These are phyloP conservation scores for Ips typographus DNA, from an alignment of 1,140 invertebrate genomes.

Conservation along the genomic window DNA sequence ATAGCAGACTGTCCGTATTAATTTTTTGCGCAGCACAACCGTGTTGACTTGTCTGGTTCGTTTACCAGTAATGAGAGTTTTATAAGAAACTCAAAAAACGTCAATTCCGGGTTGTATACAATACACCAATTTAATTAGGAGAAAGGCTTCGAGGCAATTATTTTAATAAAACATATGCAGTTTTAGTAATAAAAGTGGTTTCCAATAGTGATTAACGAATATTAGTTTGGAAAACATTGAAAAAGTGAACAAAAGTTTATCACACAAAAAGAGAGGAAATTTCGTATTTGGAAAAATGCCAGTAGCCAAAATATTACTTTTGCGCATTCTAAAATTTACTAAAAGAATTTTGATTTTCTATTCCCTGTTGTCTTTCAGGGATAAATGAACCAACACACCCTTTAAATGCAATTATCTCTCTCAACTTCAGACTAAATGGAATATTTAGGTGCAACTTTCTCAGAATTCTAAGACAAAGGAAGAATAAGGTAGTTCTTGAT, in stretches of 20 bases:
- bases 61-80: no score
- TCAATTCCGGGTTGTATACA: neutral
- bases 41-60: neutral
- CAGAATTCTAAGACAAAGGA: neutral
- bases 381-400: neutral
- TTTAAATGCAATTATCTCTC: neutral
- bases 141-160: neutral
- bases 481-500: neutral
- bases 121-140: neutral
- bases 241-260: slow-evolving; percentile 1
- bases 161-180: neutral
- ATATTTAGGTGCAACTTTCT: neutral
- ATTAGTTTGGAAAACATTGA: neutral
- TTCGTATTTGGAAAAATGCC: slow-evolving; percentile 30
- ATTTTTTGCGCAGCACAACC: slow-evolving; percentile 25
- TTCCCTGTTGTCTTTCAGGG: neutral
- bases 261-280: slow-evolving; percentile 27
- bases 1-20: slow-evolving; percentile 3
- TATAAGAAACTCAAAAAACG: neutral
- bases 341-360: no score
- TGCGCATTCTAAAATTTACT: no score
- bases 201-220: neutral
- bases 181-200: neutral
- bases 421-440: neutral
- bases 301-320: slow-evolving; percentile 1